Evolutionary conservation across 2,113 vertebrate species (phyloP).

Genomic region (Pontoporia blainvillei): DNA sequence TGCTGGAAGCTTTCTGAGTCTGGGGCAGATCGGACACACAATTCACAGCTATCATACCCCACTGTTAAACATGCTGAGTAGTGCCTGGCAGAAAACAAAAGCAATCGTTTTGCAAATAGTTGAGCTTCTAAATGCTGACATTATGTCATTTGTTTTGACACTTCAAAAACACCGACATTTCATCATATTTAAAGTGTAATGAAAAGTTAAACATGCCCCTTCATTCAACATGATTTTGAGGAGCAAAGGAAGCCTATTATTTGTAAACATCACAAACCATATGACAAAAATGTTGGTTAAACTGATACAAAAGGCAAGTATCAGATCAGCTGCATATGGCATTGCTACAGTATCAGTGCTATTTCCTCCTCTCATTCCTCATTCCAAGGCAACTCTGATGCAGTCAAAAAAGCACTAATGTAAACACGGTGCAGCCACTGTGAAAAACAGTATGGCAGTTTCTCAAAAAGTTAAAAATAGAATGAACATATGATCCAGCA

Average conservation of each 20-base stretch:
- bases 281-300: constrained; percentile 56
- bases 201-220: constrained; percentile 60
- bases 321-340: not conserved
- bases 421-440: not conserved
- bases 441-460: not conserved
- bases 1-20: not conserved
- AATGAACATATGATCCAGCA: not conserved
- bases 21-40: not conserved
- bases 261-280: constrained; percentile 49
- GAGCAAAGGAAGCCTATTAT: constrained; percentile 50
- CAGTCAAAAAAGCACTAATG: not conserved
- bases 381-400: not conserved
- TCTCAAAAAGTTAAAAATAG: not conserved
- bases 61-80: not conserved
- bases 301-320: constrained; percentile 24
- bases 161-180: constrained; percentile 44
- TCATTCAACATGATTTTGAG: constrained; percentile 37
- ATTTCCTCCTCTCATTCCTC: not conserved
- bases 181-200: constrained; percentile 54
- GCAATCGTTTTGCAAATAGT: not conserved
- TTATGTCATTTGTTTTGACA: constrained; percentile 65
- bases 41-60: fast-evolving
- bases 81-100: constrained; percentile 41
- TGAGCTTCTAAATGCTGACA: constrained; percentile 55
- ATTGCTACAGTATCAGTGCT: not conserved